Evolutionary conservation across 2,888 invertebrate genomes (phyloP).

Genomic region (Leistus spinibarbis): DNA sequence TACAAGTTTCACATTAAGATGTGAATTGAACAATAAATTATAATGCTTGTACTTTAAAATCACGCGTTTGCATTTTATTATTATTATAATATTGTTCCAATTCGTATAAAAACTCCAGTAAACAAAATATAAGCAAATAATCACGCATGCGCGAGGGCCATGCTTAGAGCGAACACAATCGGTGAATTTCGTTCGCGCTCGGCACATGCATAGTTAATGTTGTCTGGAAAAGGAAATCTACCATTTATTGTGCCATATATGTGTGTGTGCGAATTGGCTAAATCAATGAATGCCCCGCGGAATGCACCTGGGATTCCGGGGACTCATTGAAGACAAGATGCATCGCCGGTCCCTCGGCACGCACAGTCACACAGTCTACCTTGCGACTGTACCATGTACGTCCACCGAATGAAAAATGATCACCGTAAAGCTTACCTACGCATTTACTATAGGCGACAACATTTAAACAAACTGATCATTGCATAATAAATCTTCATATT

Average conservation of each 20-base stretch:
- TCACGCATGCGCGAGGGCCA: too few species aligned
- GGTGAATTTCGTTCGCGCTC: too few species aligned
- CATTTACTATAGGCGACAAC: not conserved
- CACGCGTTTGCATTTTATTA: too few species aligned
- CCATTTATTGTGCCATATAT: not conserved
- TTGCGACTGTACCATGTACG: slow-evolving; percentile 14
- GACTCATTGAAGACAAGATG: slow-evolving; percentile 38
- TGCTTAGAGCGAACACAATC: too few species aligned
- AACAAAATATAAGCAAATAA: too few species aligned
- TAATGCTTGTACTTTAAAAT: too few species aligned
- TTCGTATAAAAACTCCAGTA: too few species aligned
- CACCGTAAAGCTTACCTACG: not conserved
- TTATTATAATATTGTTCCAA: too few species aligned
- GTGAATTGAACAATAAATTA: too few species aligned
- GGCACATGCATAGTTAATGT: too few species aligned
- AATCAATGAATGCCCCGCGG: slow-evolving; percentile 33
- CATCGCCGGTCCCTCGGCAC: slow-evolving; percentile 31
- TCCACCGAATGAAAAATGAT: slow-evolving; percentile 33
- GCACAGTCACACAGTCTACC: not conserved
- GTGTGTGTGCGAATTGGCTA: slow-evolving; percentile 15
- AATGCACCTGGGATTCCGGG: not conserved
- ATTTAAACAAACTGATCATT: not conserved
- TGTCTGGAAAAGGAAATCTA: too few species aligned
- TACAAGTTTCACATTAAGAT: too few species aligned
- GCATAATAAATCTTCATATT: slow-evolving; percentile 6